Base-by-base conservation (phyloP, 2,888 invertebrate species). In the Drosophila siamana region DNA sequence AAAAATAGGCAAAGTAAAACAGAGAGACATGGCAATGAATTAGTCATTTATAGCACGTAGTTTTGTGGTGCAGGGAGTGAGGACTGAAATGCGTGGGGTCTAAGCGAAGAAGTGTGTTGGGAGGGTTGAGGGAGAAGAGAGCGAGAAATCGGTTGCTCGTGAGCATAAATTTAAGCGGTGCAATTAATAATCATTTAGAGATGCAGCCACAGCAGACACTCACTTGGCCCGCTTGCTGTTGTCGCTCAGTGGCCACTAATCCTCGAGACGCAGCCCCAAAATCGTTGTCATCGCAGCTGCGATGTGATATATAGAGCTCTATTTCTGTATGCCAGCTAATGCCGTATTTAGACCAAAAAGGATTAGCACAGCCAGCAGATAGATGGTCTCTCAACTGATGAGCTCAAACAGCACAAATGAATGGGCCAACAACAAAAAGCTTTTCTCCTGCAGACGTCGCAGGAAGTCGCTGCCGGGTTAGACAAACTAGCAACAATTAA, bases 181-280 rank as follows among this genome's bases (percentile, higher is more conserved):
- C 85, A 86, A 86, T 84, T 84, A 86, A 84, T 84, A 84, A 84
- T 86, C 87, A 84, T 84, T 84, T 84, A 70, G 71, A 67, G 68
- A 65, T 71, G 66, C 86, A 80, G 63, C 63, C 54, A 24, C 52
- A 64, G 44, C 72, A 73, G n/a, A n/a, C n/a, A 59, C 61, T 69
- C 61, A n/a, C n/a, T 74, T 71, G 82, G 30, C 30, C 68, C n/a
- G n/a, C n/a, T n/a, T 51, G 77, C 67, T 54, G 41, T 9, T 80
- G 86, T 81, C 82, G 65, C 77, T 54, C 80, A 57, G 56, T 61
- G 60, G 60, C 55, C 55, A 61, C 61, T 61, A 84, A 81, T 81
- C 85, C 81, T 74, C 77, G 60, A 44, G 47, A 28, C 43, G n/a
- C 15, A n/a, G n/a, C 36, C 48, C 43, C 52, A 9, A 30, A 16